Base-by-base conservation (phyloP, 2,113 vertebrate species). In the Cephalopholis sonnerati region DNA sequence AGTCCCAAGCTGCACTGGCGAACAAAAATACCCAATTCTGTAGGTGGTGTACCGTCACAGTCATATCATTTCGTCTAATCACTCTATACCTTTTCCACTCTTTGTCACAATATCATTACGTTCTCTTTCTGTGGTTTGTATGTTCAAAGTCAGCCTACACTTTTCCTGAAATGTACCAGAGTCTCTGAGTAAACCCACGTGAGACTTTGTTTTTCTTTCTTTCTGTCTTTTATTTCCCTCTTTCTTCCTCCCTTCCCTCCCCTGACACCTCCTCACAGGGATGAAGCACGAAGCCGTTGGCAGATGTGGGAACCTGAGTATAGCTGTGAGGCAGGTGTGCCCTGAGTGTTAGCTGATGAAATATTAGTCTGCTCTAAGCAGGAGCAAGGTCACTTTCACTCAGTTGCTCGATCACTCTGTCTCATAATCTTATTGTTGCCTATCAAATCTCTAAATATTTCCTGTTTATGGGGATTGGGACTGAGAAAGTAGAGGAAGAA, bases 301-400 rank as follows among this genome's bases (percentile, higher is more conserved):
- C 87, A 90, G 90, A 84, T 89, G 88, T 87, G 76, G 85, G 80
- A 79, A 71, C 54, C 50, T 36, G 81, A 71, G 88, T 61, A 50
- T 75, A 72, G 88, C 92, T 90, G 82, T 62, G 85, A 89, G 89
- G 89, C 90, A 93, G 91, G 89, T 92, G 90, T 83, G 81, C 87
- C 82, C 83, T 72, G 1, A 63, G 61, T 74, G 81, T 75, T 71
- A 64, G 87, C 91, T 92, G 91, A 93, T 92, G 90, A 92, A 93
- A 93, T 89, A 77, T 81, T 59, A 48, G 81, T 79, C 67, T 78
- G 70, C 63, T 85, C 77, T 15, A 7, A 81, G 86, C 61, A 57
- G 84, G 73, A n/a, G 59, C 90, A 87, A 93, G 87, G 89, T 89
- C 88, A 84, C 46, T 85, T 69, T 82, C 54, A 70, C 55, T 53